phyloP scores from a whole-genome alignment of 2,797 vertebrate species.

The Hippocampus kuda region DNA sequence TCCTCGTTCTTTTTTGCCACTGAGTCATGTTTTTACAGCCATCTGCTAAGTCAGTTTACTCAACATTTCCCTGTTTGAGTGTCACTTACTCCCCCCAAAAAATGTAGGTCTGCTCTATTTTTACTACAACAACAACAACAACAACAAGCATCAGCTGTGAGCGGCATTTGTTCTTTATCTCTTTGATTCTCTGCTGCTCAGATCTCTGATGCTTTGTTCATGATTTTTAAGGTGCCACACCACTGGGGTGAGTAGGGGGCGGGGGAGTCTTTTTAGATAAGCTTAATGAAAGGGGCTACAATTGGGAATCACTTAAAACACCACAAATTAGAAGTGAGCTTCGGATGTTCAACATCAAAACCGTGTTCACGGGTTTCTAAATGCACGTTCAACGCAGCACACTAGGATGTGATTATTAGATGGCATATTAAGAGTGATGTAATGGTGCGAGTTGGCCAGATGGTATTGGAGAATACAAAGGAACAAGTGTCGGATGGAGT shows the following conservation, averaged over 20 bases:
- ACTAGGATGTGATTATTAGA: constrained; percentile 10
- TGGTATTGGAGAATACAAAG: constrained; percentile 32
- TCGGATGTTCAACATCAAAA: too few relatives aligned
- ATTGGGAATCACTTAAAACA: too few relatives aligned
- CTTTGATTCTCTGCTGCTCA: not conserved
- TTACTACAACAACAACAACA: not conserved
- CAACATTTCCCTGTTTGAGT: constrained; percentile 3
- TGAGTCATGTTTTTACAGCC: not conserved
- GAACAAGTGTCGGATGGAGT: constrained; percentile 26
- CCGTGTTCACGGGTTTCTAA: constrained; percentile 4
- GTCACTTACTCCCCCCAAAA: not conserved
- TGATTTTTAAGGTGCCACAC: not conserved
- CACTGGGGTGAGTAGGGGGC: not conserved
- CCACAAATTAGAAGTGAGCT: too few relatives aligned
- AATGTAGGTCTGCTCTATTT: not conserved
- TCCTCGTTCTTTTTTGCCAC: not conserved
- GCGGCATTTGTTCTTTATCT: not conserved
- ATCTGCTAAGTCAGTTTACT: not conserved
- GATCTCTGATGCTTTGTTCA: not conserved
- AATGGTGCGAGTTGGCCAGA: constrained; percentile 29
- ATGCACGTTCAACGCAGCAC: constrained; percentile 28
- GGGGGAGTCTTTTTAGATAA: too few relatives aligned
- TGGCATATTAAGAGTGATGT: constrained; percentile 9
- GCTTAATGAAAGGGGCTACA: too few relatives aligned
- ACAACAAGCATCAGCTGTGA: not conserved